Evolutionary conservation across 37 sponge, comb jelly and placozoan genomes (phyloP).

Genomic region (Ianthella basta): DNA sequence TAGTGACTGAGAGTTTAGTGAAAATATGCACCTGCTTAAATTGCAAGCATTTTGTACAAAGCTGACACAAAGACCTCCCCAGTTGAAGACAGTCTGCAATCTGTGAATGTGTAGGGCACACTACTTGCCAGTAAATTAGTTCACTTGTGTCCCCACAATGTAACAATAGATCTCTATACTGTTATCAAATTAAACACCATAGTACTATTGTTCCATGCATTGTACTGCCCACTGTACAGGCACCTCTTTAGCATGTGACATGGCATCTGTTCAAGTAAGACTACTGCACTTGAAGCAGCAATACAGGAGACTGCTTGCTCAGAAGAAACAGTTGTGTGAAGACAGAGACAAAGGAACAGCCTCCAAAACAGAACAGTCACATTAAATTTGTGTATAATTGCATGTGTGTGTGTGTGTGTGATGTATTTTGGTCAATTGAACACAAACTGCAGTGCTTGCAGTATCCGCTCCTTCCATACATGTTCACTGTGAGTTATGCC

Average conservation of each 20-base stretch:
- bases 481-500: conserved; percentile 76
- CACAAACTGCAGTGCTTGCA: conserved; percentile 56
- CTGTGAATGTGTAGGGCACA: too few relatives aligned
- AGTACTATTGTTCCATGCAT: background rate
- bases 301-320: background rate
- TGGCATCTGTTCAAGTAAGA: background rate
- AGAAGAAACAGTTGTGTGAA: background rate
- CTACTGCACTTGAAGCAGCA: conserved; percentile 4
- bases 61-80: too few relatives aligned
- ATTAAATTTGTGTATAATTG: background rate
- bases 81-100: too few relatives aligned
- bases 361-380: background rate
- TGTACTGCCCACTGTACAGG: background rate
- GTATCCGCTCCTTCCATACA: conserved; percentile 80
- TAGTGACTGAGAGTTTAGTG: too few relatives aligned
- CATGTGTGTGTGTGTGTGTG: background rate
- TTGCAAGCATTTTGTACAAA: too few relatives aligned
- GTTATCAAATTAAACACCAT: too few relatives aligned
- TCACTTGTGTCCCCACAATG: too few relatives aligned
- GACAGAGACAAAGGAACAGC: background rate
- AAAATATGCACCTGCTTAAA: too few relatives aligned
- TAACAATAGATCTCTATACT: too few relatives aligned
- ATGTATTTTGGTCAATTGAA: conserved; percentile 26
- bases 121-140: too few relatives aligned
- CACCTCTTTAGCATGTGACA: background rate